These are phyloP conservation scores for Clostera curtula DNA, from an alignment of 2,888 invertebrate genomes.

Conservation along the genomic window DNA sequence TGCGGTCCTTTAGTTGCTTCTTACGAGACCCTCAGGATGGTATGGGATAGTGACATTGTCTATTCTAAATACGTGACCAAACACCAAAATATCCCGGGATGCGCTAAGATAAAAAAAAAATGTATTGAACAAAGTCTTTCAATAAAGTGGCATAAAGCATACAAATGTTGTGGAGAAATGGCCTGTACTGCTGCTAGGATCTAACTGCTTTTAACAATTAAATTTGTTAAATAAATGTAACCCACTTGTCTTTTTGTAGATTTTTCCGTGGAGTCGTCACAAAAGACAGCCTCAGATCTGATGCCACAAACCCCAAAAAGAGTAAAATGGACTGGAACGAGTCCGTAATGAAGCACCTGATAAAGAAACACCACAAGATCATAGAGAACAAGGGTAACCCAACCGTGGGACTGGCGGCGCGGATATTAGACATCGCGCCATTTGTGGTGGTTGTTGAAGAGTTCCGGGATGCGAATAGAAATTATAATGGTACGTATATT, in stretches of 20 bases:
- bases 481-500: constrained; percentile 15
- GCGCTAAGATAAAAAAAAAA: no score
- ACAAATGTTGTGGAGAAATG: no score
- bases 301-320: constrained; percentile 72
- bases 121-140: no score
- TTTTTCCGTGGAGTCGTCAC: constrained; percentile 35
- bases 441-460: constrained; percentile 78
- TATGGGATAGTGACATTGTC: no score
- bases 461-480: constrained; percentile 19
- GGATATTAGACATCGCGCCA: constrained; percentile 84
- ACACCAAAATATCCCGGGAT: no score
- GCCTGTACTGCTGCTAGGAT: no score
- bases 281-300: constrained; percentile 75
- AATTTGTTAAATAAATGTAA: no score
- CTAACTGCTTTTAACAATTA: no score
- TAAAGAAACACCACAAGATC: constrained; percentile 82
- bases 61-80: no score
- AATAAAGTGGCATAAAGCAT: no score
- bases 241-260: constrained; percentile 21
- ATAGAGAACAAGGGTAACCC: constrained; percentile 56
- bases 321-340: constrained; percentile 63
- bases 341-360: constrained; percentile 75
- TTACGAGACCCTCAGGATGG: no score
- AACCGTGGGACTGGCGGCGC: constrained; percentile 80
- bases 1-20: no score